Evolutionary conservation across 2,888 invertebrate species (phyloP).

Genomic region (Steinernema carpocapsae): DNA sequence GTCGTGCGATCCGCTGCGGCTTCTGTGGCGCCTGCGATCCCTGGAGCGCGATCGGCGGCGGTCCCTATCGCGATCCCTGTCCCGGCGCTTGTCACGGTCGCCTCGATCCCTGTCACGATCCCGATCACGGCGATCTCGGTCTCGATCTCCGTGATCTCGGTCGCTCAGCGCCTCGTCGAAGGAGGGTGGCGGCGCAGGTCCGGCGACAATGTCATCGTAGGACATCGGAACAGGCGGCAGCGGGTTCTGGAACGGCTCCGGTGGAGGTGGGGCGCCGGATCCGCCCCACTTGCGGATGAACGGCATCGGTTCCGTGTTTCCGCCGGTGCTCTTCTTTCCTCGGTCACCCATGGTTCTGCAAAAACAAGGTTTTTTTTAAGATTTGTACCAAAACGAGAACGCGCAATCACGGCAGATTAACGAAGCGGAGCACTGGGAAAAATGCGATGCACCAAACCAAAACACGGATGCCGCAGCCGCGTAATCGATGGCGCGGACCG

Average conservation of each 20-base stretch:
- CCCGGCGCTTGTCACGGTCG: conserved; percentile 46
- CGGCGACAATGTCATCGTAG: conserved; percentile 33
- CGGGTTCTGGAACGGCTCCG: conserved; percentile 28
- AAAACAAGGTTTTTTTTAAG: too few relatives aligned
- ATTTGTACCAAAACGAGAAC: too few relatives aligned
- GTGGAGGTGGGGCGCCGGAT: conserved; percentile 34
- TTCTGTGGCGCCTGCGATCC: conserved; percentile 18
- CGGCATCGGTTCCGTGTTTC: conserved; percentile 67
- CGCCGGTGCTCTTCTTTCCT: conserved; percentile 46
- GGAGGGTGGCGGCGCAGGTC: conserved; percentile 38
- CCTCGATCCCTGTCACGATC: conserved; percentile 21
- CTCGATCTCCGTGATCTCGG: conserved; percentile 45
- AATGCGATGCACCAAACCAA: too few relatives aligned
- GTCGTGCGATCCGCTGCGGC: not conserved
- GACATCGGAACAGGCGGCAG: conserved; percentile 1
- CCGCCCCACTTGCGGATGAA: conserved; percentile 65
- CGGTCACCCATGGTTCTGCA: not conserved
- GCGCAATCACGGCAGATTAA: too few relatives aligned
- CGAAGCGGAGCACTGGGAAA: too few relatives aligned
- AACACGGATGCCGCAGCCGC: too few relatives aligned
- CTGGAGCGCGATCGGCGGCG: conserved; percentile 37
- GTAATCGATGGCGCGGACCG: too few relatives aligned
- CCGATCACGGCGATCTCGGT: conserved; percentile 39
- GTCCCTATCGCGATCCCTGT: conserved; percentile 40
- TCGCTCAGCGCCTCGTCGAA: conserved; percentile 43